Base-by-base conservation (phyloP, 2,113 vertebrate genomes). In the Corvus cornix region DNA sequence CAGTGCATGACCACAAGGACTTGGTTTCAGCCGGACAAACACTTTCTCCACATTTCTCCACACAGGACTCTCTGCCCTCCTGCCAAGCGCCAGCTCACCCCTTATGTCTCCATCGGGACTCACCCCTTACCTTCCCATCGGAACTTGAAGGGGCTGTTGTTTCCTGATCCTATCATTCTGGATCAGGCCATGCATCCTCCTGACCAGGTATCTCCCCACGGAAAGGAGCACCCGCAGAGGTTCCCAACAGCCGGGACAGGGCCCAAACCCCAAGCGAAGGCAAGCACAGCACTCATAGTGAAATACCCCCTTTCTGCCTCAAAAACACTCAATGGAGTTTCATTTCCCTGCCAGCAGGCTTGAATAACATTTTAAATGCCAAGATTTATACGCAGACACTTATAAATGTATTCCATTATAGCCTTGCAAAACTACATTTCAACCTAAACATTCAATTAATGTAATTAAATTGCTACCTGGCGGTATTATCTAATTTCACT, bases 401-500 rank as follows among this genome's bases (percentile, higher is more conserved):
- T 97, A 97, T 35, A 97, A 97, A 97, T 83, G 94, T 90, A 91
- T 96, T 97, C 96, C 96, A 96, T 97, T 96, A 98, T 95, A 93
- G 97, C 94, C 88, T 94, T 91, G 93, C 93, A 97, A 98, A 97
- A 97, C 95, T 97, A 96, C 97, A 96, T 97, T 96, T 95, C 97
- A 74, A 59, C 95, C 92, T 97, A 98, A 98, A 97, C 97, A 94
- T 97, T 97, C 97, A 98, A 98, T 98, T 98, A 98, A 98, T 97
- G 96, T 97, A 97, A 98, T 98, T 98, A 98, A 98, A 98, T 98
- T 97, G 96, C 96, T 98, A 98, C 98, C 98, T 98, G 97, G 97
- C 23, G 84, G 96, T 97, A 98, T 98, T 98, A 98, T 97, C 98
- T 98, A 97, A 98, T 98, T 98, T 97, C 97, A 97, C 97, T 96